Evolutionary conservation across 2,888 invertebrate genomes (phyloP).

Genomic region (Minunthozetes semirufus): DNA sequence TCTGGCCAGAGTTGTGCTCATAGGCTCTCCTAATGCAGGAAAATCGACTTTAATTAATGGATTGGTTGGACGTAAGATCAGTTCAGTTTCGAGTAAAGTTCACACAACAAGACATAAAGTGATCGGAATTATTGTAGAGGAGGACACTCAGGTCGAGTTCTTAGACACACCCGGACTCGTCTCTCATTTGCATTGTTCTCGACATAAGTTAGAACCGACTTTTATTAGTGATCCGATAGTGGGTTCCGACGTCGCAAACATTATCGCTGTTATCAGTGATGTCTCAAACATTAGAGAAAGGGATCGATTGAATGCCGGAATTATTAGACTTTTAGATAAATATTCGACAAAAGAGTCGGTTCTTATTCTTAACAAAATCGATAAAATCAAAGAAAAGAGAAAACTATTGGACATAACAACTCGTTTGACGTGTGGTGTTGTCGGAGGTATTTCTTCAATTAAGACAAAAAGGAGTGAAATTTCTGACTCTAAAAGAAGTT

Average conservation of each 20-base stretch:
- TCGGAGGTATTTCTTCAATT: constrained; percentile 45
- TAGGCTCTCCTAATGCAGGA: constrained; percentile 90
- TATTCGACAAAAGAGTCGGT: constrained; percentile 57
- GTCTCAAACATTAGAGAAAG: constrained; percentile 64
- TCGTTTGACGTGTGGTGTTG: constrained; percentile 58
- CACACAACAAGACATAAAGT: constrained; percentile 55
- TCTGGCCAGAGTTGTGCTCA: constrained; percentile 60
- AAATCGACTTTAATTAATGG: constrained; percentile 91
- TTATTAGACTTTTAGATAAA: constrained; percentile 62
- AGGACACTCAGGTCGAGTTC: constrained; percentile 75
- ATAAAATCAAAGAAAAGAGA: constrained; percentile 52
- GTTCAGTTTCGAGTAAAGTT: constrained; percentile 43
- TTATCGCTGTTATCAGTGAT: constrained; percentile 81
- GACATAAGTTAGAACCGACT: constrained; percentile 45
- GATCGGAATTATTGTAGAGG: constrained; percentile 64
- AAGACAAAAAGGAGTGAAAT: neutral
- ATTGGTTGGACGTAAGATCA: constrained; percentile 68
- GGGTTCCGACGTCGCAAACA: constrained; percentile 59
- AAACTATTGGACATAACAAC: constrained; percentile 66
- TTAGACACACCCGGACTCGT: constrained; percentile 90
- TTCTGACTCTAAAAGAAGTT: neutral
- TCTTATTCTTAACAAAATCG: constrained; percentile 81
- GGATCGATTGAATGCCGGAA: constrained; percentile 61
- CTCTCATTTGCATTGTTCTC: constrained; percentile 60
- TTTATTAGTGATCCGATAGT: constrained; percentile 58